Percentiles rank a stretch among this genome's conserved stretches.
Evolutionary conservation across 2,888 invertebrate species (phyloP).

Genomic region (Apocheima hispidaria): DNA sequence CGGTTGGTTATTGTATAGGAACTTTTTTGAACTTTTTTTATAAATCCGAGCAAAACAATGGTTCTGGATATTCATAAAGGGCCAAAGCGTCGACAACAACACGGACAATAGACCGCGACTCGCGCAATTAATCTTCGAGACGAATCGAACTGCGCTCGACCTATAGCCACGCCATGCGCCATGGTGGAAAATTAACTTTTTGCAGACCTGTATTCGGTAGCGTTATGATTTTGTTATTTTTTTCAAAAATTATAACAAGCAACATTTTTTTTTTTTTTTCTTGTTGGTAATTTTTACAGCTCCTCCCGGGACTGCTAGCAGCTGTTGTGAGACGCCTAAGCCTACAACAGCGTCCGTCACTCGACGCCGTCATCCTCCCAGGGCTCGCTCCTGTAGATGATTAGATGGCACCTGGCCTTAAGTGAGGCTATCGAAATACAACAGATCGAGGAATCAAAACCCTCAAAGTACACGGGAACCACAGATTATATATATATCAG

Average conservation of each 20-base stretch:
- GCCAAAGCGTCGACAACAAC: constrained; percentile 74
- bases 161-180: constrained; percentile 40
- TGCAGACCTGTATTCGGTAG: constrained; percentile 27
- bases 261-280: background rate
- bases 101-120: constrained; percentile 72
- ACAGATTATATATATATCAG: no score
- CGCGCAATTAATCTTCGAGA: constrained; percentile 79
- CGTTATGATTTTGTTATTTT: constrained; percentile 14
- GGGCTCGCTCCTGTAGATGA: no score
- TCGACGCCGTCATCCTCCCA: no score
- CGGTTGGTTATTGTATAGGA: constrained; percentile 53
- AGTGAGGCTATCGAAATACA: no score
- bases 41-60: constrained; percentile 80
- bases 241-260: background rate
- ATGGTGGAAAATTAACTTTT: constrained; percentile 47
- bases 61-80: constrained; percentile 76
- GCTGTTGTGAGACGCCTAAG: no score
- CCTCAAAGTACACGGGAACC: no score
- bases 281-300: no score
- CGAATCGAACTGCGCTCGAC: constrained; percentile 70
- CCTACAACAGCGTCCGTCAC: no score
- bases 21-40: constrained; percentile 75
- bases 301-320: no score
- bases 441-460: no score
- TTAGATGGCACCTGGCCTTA: no score